Evolutionary conservation across 2,797 vertebrate species (phyloP), one percentile per base, ranked within the genome.

Genomic region (Etheostoma nigrum): DNA sequence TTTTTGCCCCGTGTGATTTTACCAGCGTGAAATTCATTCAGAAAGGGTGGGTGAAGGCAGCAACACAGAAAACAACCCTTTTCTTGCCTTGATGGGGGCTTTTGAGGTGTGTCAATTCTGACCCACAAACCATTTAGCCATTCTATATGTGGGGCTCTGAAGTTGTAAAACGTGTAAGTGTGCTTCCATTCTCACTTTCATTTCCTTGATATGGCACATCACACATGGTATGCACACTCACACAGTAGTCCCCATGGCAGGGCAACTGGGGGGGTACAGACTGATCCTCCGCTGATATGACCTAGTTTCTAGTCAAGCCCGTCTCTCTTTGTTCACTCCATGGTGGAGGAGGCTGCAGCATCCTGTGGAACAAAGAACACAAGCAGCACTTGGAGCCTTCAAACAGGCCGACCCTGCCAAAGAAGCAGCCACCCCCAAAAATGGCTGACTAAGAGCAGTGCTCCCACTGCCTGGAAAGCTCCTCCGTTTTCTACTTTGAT

Each of bases 251-350:
- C 88, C 86, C 77, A 67, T 55, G 52, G 85, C 16, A 6, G 71
- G 76, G 64, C 33, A 54, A 86, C 84, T 53, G 67, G 83, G 90
- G 27, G 82, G 89, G 77, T 84, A 74, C 79, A 90, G 79, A 79
- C 86, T 74, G 85, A 92, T 91, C 90, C 86, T 89, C 81, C 6
- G 65, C 89, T 84, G 85, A 92, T 90, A 90, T 94, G 94, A 95
- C 95, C 94, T 94, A 95, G 74, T 94, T 95, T 94, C 92, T 84
- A 87, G 90, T 92, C 89, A 92, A 74, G 76, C 88, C 73, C 0
- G 63, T 71, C 72, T 84, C 84, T 85, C 91, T 94, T 94, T 95
- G 93, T 93, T 93, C 71, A 4, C 85, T 78, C 83, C 76, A 25
- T 11, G 82, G 80, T 67, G 76, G 82, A 85, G 77, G 84, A 88